Base-by-base conservation (phyloP, 2,113 vertebrate genomes). In the Marmota monax region DNA sequence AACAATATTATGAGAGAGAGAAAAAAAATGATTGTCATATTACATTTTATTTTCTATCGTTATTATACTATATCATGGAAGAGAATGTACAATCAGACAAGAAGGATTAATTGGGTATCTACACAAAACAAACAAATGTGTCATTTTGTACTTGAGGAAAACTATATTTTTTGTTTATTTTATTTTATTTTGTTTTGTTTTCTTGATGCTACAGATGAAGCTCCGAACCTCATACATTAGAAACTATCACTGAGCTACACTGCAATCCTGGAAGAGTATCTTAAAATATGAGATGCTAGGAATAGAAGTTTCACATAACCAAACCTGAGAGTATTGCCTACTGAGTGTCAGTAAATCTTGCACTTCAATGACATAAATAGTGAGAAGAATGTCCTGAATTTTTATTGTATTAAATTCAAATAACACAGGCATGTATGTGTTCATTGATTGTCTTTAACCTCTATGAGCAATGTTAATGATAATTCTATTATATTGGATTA, bases 401-500 rank as follows among this genome's bases (percentile, higher is more conserved):
- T 72, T 7, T 23, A 88, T 76, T 39, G 14, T 42, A 34, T 78
- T 32, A 56, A 56, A 67, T 72, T 80, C 39, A 42, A 16, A 56
- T 22, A 56, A 34, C 17, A 29, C 1, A 2, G 23, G 12, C 17
- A 2, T 9, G 5, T n/a, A 2, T 9, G 5, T n/a, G 1, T 23
- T 1, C 76, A 29, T 14, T 83, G 23, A 56, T 37, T 84, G n/a
- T 83, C 37, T 83, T 93, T 76, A 63, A 48, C 2, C n/a, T 45
- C 5, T 70, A 65, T 17, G 16, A 93, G 25, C n/a, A 79, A 4
- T n/a, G 5, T 42, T 48, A 39, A 67, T 9, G 7, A 25, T 74
- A 45, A 78, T 1, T 67, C 42, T 37, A 12, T 3, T 67, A 22
- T 79, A 34, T 14, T 34, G 12, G 2, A 48, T 83, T 65, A 63